A percentile compares a stretch with the other conserved stretches of the same genome.
Evolutionary conservation across 1,140 invertebrate species (phyloP).

Genomic region (Bathynomus jamesi): DNA sequence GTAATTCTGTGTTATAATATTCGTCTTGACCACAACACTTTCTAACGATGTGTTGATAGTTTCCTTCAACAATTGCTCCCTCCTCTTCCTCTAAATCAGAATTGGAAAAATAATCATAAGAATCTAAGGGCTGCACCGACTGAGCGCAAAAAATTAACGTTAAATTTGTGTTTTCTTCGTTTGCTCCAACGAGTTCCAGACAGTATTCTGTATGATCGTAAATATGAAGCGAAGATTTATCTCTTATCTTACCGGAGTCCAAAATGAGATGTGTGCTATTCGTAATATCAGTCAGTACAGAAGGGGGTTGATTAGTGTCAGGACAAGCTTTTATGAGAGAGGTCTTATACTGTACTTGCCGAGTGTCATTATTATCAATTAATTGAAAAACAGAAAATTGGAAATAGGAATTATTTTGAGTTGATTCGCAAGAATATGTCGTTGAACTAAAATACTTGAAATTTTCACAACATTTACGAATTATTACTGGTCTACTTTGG

Average conservation of each 20-base stretch:
- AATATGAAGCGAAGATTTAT: neutral
- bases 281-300: neutral
- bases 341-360: neutral
- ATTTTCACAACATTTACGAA: neutral
- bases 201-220: neutral
- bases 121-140: neutral
- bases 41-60: neutral
- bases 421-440: neutral
- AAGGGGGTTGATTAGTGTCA: neutral
- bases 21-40: neutral
- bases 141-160: neutral
- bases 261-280: neutral
- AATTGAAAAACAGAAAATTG: neutral
- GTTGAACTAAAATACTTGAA: neutral
- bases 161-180: neutral
- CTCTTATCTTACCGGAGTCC: neutral
- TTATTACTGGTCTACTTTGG: neutral
- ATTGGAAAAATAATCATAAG: neutral
- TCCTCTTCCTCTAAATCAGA: neutral
- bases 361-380: neutral
- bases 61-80: neutral
- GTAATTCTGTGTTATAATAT: neutral
- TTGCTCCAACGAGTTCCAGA: neutral
- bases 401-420: neutral
- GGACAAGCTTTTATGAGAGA: neutral